Evolutionary conservation across 2,113 vertebrate species (phyloP).

Genomic region (Petaurus breviceps): DNA sequence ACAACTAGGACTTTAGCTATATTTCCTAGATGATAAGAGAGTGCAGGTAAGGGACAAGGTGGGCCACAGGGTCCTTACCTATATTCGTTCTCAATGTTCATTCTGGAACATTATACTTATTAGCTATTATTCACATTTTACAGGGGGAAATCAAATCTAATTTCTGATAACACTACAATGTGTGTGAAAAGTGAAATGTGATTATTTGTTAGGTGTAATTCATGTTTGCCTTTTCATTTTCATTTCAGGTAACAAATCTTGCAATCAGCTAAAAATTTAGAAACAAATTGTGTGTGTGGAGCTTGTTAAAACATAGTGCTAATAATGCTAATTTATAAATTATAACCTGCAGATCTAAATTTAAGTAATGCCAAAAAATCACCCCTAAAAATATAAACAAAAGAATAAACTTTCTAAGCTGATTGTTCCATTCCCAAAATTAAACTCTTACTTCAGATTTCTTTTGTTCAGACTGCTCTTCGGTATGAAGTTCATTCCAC

Average conservation of each 20-base stretch:
- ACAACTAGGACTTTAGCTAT: neutral
- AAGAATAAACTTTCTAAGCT: slow-evolving; percentile 4
- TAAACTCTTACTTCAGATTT: slow-evolving; percentile 78
- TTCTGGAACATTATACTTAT: neutral
- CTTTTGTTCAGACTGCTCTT: slow-evolving; percentile 73
- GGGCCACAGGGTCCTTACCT: no score
- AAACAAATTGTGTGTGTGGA: neutral
- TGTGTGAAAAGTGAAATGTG: neutral
- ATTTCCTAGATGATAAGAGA: no score
- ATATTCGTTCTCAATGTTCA: neutral
- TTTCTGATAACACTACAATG: neutral
- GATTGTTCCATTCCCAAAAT: slow-evolving; percentile 18
- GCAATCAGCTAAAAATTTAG: neutral
- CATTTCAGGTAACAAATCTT: neutral
- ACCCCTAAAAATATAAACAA: slow-evolving; percentile 5
- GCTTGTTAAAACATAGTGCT: neutral
- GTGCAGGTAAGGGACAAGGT: no score
- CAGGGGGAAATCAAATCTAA: neutral
- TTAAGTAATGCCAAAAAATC: slow-evolving; percentile 19
- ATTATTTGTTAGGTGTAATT: neutral
- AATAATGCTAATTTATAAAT: neutral
- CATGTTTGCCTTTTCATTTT: neutral
- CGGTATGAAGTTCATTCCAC: slow-evolving; percentile 80
- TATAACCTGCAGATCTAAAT: neutral
- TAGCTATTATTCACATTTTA: neutral